phyloP scores from a whole-genome alignment of 2,113 vertebrate genomes.

The Zapornia atra region DNA sequence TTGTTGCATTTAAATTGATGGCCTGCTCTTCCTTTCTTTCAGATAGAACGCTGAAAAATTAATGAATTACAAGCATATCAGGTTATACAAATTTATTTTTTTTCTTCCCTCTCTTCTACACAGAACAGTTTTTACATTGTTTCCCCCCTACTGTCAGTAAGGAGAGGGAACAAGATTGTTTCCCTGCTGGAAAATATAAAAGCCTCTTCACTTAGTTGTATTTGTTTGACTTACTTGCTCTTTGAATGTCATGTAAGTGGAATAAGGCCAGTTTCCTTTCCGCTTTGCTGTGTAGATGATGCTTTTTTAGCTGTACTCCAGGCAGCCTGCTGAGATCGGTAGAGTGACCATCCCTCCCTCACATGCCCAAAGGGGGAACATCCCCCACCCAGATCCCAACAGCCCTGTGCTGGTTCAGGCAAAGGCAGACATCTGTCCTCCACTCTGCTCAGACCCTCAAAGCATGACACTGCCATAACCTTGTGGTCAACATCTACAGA shows the following conservation, averaged over 20 bases:
- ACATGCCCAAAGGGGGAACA: accelerated
- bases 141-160: background rate
- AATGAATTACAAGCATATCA: background rate
- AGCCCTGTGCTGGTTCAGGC: background rate
- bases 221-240: background rate
- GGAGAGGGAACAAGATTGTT: background rate
- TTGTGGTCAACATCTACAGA: background rate
- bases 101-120: background rate
- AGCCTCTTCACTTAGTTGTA: background rate
- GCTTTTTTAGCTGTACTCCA: background rate
- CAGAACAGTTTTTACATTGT: background rate
- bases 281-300: background rate
- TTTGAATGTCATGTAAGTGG: background rate
- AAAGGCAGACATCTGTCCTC: background rate
- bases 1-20: background rate
- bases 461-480: background rate
- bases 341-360: background rate
- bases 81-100: background rate
- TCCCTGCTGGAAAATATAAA: background rate
- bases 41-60: background rate
- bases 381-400: accelerated
- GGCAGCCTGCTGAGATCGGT: background rate
- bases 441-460: background rate
- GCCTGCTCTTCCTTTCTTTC: background rate
- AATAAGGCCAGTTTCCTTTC: background rate